Percentiles rank a stretch among this genome's conserved stretches.
These are phyloP conservation scores for Calameuta filiformis DNA, from an alignment of 2,888 invertebrate genomes.

Conservation along the genomic window DNA sequence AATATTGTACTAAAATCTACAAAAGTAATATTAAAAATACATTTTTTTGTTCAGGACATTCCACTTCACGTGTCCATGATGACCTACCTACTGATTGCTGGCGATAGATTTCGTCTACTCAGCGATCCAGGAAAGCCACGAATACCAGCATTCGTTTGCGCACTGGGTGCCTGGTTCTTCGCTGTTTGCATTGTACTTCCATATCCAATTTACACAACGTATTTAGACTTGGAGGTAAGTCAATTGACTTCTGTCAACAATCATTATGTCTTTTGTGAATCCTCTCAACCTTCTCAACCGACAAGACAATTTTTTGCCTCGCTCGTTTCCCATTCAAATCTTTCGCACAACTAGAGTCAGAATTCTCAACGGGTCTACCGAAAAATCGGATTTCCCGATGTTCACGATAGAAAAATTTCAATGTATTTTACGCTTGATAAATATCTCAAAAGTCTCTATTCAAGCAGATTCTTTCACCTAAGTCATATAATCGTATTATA, in stretches of 20 bases:
- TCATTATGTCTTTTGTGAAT: no score
- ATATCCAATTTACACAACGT: constrained; percentile 79
- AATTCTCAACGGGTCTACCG: not conserved
- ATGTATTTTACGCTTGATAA: not conserved
- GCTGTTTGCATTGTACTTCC: constrained; percentile 78
- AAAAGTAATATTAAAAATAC: not conserved
- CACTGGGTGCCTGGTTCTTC: constrained; percentile 77
- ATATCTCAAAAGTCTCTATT: not conserved
- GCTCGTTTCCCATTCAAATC: not conserved
- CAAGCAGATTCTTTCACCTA: not conserved
- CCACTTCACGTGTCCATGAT: constrained; percentile 78
- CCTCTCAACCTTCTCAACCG: not conserved
- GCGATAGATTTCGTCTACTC: constrained; percentile 73
- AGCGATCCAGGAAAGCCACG: constrained; percentile 74
- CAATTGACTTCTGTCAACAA: not conserved
- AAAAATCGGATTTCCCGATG: not conserved
- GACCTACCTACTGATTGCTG: constrained; percentile 76
- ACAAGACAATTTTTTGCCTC: not conserved
- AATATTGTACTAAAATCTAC: not conserved
- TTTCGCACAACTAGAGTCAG: not conserved
- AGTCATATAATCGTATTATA: not conserved
- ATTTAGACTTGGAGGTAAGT: constrained; percentile 76
- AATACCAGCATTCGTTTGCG: constrained; percentile 75
- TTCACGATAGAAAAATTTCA: not conserved
- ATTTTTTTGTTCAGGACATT: constrained; percentile 71